These are phyloP conservation scores for Uropetala carovei DNA, from an alignment of 2,888 invertebrate genomes.

Conservation along the genomic window DNA sequence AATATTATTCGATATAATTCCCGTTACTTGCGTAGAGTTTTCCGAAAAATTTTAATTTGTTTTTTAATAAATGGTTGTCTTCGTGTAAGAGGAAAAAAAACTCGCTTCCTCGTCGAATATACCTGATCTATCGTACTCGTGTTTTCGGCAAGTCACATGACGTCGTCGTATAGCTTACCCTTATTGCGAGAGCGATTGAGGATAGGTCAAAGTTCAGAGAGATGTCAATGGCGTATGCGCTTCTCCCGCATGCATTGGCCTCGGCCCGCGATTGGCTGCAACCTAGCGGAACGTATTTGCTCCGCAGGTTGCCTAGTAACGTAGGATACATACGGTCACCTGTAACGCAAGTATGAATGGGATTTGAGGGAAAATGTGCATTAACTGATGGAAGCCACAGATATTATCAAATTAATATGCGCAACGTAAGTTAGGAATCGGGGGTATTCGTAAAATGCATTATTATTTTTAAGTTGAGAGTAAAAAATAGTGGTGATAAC, in stretches of 20 bases:
- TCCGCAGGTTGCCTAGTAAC: background rate
- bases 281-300: background rate
- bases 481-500: no score
- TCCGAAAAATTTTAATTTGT: no score
- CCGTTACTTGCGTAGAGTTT: no score
- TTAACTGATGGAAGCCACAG: no score
- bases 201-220: background rate
- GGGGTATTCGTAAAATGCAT: no score
- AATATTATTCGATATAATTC: no score
- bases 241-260: background rate
- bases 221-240: background rate
- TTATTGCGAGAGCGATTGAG: background rate
- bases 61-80: background rate
- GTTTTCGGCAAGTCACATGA: background rate
- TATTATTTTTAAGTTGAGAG: no score
- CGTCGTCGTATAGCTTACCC: background rate
- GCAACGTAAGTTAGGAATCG: no score
- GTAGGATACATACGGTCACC: constrained; percentile 1
- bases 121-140: background rate
- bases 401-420: no score
- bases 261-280: background rate
- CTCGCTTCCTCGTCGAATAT: background rate
- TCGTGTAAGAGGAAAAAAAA: background rate
- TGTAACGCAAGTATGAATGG: background rate
- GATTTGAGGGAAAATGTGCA: no score